These are phyloP conservation scores for Ceyx margarethae DNA, from an alignment of 2,113 vertebrate genomes.

Conservation along the genomic window DNA sequence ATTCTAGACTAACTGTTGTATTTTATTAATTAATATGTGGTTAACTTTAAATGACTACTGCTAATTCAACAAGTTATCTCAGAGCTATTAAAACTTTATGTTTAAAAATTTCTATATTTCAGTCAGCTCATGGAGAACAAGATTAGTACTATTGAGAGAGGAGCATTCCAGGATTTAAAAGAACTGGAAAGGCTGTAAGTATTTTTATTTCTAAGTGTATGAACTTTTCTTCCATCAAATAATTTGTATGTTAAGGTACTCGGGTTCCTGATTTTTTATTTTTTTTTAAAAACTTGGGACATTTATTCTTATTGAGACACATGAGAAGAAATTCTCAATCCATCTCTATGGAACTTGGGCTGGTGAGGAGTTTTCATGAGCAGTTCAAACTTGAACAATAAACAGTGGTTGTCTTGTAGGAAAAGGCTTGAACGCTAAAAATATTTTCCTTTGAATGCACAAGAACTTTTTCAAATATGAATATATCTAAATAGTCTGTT, in stretches of 20 bases:
- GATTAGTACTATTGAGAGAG: constrained; percentile 94
- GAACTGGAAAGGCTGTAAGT: constrained; percentile 99
- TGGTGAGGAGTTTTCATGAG: background rate
- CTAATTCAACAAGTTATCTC: constrained; percentile 31
- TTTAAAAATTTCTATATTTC: constrained; percentile 65
- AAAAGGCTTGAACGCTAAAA: background rate
- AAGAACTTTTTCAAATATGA: background rate
- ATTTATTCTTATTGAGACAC: background rate
- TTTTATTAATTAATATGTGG: background rate
- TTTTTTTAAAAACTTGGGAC: background rate
- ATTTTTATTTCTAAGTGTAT: constrained; percentile 48
- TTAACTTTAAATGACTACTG: background rate
- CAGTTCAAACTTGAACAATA: background rate
- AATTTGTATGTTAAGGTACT: background rate
- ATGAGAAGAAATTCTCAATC: background rate
- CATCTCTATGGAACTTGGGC: accelerated
- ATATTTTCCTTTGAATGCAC: background rate
- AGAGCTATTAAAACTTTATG: constrained; percentile 8
- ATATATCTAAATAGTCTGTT: background rate
- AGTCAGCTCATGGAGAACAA: constrained; percentile 99
- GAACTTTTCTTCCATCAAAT: background rate
- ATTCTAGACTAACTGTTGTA: background rate
- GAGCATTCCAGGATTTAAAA: constrained; percentile 97
- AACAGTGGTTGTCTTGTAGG: background rate
- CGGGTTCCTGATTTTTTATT: background rate